Base-by-base conservation (phyloP, 1,140 invertebrate species). In the Colletes latitarsis region DNA sequence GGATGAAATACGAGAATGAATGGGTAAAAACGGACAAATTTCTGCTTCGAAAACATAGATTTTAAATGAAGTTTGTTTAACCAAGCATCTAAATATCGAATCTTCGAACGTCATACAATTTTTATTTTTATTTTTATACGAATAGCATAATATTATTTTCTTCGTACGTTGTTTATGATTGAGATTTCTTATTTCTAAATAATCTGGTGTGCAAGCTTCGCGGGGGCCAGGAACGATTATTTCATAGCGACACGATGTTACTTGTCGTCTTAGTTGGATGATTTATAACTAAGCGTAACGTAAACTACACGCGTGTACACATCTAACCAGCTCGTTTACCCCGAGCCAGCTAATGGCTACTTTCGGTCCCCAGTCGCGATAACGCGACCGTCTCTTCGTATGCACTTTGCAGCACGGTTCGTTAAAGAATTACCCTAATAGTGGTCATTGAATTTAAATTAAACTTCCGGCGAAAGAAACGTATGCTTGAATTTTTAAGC, bases 361-460 rank as follows among this genome's bases (percentile, higher is more conserved):
- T 66, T 64, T 53, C n/a, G 72, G 46, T 14, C n/a, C 10, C n/a
- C 46, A 49, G 9, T 30, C 30, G 41, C n/a, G 72, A 64, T 21
- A 60, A 74, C 49, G 49, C 17, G 30, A 30, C 30, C 30, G 49
- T 53, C n/a, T n/a, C 60, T 12, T 53, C 41, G 52, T 43, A 43
- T 14, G 30, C 73, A 63, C 55, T 63, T 67, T 19, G 10, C 30
- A n/a, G 8, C 63, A 57, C 8, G 52, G 14, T 30, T 76, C 74
- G 52, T 68, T 46, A 57, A 55, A 46, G 39, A 68, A 76, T 76
- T 76, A 76, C 66, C 63, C 64, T 76, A 76, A 57, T 19, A 46
- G 63, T 39, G 41, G 49, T 67, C 39, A 76, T 68, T 68, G 63
- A 76, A 76, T 67, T 67, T 67, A 21, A 49, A 67, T 67, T 19